Percentiles rank a stretch among this genome's conserved stretches.
Evolutionary conservation across 2,888 invertebrate genomes (phyloP).

Genomic region (Sinohyriopsis cumingii): DNA sequence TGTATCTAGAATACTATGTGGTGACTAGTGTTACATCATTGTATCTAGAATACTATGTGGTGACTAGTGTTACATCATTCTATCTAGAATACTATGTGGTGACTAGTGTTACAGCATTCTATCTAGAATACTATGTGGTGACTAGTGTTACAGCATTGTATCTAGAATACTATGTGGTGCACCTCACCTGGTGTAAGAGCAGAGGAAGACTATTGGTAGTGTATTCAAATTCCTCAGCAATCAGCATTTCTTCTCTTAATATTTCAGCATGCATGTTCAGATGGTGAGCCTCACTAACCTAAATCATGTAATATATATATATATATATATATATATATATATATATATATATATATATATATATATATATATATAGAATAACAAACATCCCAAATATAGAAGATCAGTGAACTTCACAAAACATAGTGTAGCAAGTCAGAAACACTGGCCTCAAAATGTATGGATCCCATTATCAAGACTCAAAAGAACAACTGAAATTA

Average conservation of each 20-base stretch:
- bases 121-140: neutral
- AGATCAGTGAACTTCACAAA: no score
- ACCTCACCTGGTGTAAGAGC: conserved; percentile 65
- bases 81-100: neutral
- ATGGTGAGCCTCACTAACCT: conserved; percentile 69
- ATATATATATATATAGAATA: no score
- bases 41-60: no score
- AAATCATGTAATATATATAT: conserved; percentile 8
- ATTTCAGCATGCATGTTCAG: conserved; percentile 65
- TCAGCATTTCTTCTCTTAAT: conserved; percentile 66
- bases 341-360: neutral
- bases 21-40: no score
- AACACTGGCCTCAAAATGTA: no score
- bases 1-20: no score
- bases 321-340: neutral
- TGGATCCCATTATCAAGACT: no score
- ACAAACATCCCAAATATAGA: no score
- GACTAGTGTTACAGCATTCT: neutral
- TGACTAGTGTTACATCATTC: neutral
- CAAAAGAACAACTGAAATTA: no score
- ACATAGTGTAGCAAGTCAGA: no score
- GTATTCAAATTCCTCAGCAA: conserved; percentile 62
- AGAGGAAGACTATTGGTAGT: conserved; percentile 64
- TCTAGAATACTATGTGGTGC: neutral
- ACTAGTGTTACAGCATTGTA: neutral